Evolutionary conservation across 2,888 invertebrate species (phyloP), one percentile per base, ranked within the genome.

Genomic region (Zeuzera pyrina): DNA sequence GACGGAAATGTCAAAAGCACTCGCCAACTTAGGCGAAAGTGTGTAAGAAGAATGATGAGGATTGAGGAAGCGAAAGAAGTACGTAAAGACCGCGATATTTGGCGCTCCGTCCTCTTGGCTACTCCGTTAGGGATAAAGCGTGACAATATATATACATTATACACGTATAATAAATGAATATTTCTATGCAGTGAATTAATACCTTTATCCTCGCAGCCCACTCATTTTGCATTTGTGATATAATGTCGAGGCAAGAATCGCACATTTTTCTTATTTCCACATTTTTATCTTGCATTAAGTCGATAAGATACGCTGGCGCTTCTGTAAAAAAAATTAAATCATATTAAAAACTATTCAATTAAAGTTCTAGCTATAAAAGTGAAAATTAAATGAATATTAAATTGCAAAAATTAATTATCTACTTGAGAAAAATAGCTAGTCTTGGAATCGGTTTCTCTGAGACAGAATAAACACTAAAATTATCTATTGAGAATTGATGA

Each of bases 231-330:
- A 92, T 91, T 59, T 95, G 94, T 10, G 95, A 93, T 57, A 99
- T 95, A 30, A 97, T 93, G 66, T 98, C 97, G 40, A 99, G 87
- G 46, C 98, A 97, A 39, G 91, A 91, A 68, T 97, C 97, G 69
- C 98, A 98, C 53, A 98, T 91, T 79, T 93, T 94, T 43, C 97
- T 86, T 40, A 98, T 95, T 64, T 94, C 91, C 39, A 91, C 88
- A 74, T 98, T 98, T 72, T 97, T 96, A 70, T 99, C 98, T 76
- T 98, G 96, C 91, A 98, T 94, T 54, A 99, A 85, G 74, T 98
- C 98, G 44, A 98, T 94, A 36, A 99, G 87, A 72, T 98, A 97
- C 4, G 96, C 96, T 12, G 97, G 95, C 15, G 96, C 95, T 72
- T 97, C 95, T 90, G 84, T 15, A 84, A 79, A 42, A 36, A 26